Evolutionary conservation across 2,797 vertebrate genomes (phyloP).

Genomic region (Chloroceryle amazona): DNA sequence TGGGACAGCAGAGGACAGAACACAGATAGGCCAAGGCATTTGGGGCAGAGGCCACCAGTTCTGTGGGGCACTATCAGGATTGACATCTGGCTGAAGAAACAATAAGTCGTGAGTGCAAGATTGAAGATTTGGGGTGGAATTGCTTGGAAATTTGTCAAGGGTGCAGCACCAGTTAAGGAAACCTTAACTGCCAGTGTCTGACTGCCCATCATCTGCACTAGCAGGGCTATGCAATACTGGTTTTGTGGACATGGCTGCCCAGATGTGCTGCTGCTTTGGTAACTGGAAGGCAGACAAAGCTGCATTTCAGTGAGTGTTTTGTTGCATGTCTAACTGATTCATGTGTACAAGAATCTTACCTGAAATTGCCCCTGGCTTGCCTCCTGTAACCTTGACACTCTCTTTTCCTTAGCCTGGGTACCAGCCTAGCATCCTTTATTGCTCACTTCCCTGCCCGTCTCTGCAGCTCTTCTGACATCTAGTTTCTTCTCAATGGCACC

Average conservation of each 20-base stretch:
- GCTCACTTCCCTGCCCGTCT: background rate
- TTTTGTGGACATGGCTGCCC: background rate
- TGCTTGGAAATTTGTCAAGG: background rate
- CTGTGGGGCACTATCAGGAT: background rate
- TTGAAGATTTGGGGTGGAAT: background rate
- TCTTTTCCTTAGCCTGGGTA: background rate
- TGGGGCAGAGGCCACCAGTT: background rate
- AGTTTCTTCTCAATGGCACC: background rate
- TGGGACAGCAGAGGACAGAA: background rate
- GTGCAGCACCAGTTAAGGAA: background rate
- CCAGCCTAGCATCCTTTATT: background rate
- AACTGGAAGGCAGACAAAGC: background rate
- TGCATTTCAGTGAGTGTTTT: background rate
- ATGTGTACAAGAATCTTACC: background rate
- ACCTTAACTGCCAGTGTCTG: fast-evolving
- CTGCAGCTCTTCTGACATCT: background rate
- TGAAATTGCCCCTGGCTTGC: background rate
- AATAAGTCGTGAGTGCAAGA: background rate
- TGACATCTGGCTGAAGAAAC: background rate
- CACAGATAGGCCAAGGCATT: background rate
- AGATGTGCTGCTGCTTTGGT: background rate
- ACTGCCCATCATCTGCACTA: background rate
- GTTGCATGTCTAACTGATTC: background rate
- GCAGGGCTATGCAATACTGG: background rate
- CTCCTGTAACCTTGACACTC: background rate